These are phyloP conservation scores for Merluccius polli DNA, from an alignment of 2,797 vertebrate genomes.

Conservation along the genomic window DNA sequence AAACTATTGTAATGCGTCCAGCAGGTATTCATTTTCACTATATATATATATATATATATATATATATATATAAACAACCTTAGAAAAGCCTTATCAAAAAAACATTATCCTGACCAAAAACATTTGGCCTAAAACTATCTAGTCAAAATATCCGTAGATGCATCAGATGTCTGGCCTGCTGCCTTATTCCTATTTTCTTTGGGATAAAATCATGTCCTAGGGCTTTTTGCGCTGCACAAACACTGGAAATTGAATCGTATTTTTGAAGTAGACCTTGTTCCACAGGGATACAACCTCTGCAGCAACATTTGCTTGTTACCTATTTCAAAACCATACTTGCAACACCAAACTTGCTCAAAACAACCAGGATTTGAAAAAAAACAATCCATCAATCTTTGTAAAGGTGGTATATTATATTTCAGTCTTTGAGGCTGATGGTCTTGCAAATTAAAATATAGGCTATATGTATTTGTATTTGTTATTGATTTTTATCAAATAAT, in stretches of 20 bases:
- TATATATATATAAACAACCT: not conserved
- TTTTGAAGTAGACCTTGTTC: not conserved
- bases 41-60: no score
- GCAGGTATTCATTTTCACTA: not conserved
- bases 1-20: slow-evolving; percentile 9
- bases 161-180: slow-evolving; percentile 1
- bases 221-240: not conserved
- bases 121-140: slow-evolving; percentile 24
- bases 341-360: not conserved
- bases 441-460: not conserved
- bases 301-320: not conserved
- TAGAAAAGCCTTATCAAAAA: slow-evolving; percentile 16
- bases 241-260: slow-evolving; percentile 1
- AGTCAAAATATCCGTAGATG: slow-evolving; percentile 20
- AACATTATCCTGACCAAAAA: slow-evolving; percentile 38
- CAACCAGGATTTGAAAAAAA: not conserved
- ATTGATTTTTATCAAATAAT: not conserved
- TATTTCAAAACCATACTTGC: not conserved
- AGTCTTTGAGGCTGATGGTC: not conserved
- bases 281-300: not conserved
- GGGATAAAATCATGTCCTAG: slow-evolving; percentile 15
- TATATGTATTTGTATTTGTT: not conserved
- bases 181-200: slow-evolving; percentile 31
- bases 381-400: not conserved
- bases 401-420: not conserved